Base-by-base conservation (phyloP, 2,888 invertebrate genomes). In the Drosophila macrospina region DNA sequence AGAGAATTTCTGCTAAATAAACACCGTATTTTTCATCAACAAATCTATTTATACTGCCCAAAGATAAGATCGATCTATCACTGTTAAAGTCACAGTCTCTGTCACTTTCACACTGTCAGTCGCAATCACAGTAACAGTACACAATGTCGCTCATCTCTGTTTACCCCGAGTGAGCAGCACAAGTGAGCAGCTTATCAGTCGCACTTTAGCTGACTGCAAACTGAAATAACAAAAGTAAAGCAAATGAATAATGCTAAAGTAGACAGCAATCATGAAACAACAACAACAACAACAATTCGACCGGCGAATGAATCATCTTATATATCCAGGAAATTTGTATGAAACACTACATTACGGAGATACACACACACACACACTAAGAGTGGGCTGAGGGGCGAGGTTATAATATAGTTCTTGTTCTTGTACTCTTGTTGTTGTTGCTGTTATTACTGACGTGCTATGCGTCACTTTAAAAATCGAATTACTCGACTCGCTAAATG, bases 381-480 rank as follows among this genome's bases (percentile, higher is more conserved):
- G 4, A 37, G 3, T 15, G n/a, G 41, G 5, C 20, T 20, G 20
- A 20, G 20, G 20, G 20, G 20, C 20, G 20, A 20, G 20, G 20
- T 10, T 24, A 26, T 6, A 45, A 30, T 57, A 47, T 39, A 28
- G 15, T 30, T 36, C 11, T 37, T 55, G 20, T 47, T 34, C 36
- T 34, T 48, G 30, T 48, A 30, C 13, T 50, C 7, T 32, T 41
- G n/a, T 34, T 50, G 20, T 45, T 62, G 39, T 34, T 39, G 28
- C 28, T 59, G 6, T 24, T 41, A 34, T 10, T 55, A 30, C 34
- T 67, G 45, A 45, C 63, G 42, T 74, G 84, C 69, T 69, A 83
- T 83, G 83, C 83, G 83, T 83, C 83, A 83, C 75, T 86, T 69
- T 67, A 39, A 80, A 88, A 88, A 88, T 88, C 83, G 87, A 88